These are phyloP conservation scores for Tolmerus cingulatus DNA, from an alignment of 2,888 invertebrate genomes.

Conservation along the genomic window DNA sequence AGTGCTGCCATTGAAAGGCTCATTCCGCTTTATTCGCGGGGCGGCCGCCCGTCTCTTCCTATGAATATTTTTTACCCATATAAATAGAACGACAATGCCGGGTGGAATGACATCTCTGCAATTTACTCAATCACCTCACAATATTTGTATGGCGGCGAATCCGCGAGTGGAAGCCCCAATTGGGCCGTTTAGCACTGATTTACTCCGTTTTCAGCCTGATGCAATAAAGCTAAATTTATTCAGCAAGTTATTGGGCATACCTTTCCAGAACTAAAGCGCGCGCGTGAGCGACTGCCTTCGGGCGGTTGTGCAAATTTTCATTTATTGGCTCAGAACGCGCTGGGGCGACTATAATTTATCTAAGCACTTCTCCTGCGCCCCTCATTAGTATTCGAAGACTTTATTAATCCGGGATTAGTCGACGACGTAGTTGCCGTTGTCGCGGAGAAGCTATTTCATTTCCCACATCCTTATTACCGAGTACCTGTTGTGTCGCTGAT, in stretches of 20 bases:
- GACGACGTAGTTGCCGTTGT: not conserved
- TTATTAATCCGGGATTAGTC: not conserved
- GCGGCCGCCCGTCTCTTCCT: not conserved
- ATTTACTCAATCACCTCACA: not conserved
- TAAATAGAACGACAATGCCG: not conserved
- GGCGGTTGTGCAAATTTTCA: not conserved
- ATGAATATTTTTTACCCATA: not conserved
- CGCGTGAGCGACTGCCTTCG: not conserved
- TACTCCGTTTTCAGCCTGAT: not conserved
- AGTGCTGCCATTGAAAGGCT: not conserved
- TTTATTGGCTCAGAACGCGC: not conserved
- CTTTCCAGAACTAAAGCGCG: not conserved
- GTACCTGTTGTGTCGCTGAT: not conserved
- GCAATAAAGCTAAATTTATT: not conserved
- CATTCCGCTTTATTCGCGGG: not conserved
- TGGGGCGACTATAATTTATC: not conserved
- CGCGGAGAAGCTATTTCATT: not conserved
- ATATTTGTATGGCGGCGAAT: not conserved
- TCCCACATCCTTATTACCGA: not conserved
- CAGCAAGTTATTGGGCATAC: not conserved
- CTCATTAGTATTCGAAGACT: not conserved
- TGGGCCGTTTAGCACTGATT: not conserved
- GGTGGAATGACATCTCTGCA: slow-evolving; percentile 19
- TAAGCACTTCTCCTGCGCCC: not conserved
- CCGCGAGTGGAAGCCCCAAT: not conserved